Percentiles rank a stretch among this genome's conserved stretches.
phyloP scores from a whole-genome alignment of 2,888 invertebrate species.

The Spatulosminthurus flaviceps region DNA sequence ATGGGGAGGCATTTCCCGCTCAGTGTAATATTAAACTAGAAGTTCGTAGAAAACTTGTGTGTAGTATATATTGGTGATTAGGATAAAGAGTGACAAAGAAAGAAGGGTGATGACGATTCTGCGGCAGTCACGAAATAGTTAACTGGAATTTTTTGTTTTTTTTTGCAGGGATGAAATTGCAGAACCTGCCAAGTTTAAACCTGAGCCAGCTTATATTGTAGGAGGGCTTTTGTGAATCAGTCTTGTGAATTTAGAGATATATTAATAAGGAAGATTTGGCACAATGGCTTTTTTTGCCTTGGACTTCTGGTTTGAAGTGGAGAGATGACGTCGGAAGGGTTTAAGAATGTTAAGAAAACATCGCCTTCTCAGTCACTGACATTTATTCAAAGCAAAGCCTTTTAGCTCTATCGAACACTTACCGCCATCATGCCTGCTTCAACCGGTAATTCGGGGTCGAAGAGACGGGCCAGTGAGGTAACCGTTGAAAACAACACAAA shows the following conservation, averaged over 20 bases:
- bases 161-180: too few species aligned
- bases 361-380: conserved; percentile 8
- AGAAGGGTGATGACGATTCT: too few species aligned
- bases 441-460: conserved; percentile 31
- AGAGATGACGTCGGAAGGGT: not conserved
- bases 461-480: conserved; percentile 24
- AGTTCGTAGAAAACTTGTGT: too few species aligned
- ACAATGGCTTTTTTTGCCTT: not conserved
- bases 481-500: not conserved
- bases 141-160: too few species aligned
- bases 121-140: too few species aligned
- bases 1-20: too few species aligned
- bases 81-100: too few species aligned
- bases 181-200: too few species aligned
- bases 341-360: not conserved
- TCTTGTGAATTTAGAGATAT: not conserved
- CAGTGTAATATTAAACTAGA: too few species aligned
- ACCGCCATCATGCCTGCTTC: conserved; percentile 35
- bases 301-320: not conserved
- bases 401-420: not conserved
- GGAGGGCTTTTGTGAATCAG: not conserved
- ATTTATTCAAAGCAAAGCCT: not conserved
- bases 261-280: not conserved
- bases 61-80: too few species aligned
- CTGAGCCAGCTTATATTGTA: not conserved